Conservation (phyloP, 2,888 invertebrate species). For the Minunthozetes semirufus region DNA sequence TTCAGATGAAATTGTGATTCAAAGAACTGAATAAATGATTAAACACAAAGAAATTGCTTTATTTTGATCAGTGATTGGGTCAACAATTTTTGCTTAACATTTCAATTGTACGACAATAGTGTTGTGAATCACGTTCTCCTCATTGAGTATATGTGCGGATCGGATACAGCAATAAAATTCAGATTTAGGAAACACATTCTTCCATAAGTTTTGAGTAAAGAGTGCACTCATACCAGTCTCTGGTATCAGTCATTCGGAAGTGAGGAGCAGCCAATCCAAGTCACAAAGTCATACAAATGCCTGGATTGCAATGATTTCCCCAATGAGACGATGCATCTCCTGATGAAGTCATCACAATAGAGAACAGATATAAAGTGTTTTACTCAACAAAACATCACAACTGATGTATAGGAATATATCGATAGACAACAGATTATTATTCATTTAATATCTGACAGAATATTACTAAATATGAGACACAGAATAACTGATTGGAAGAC, state of each 20-base stretch:
- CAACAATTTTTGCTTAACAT: background rate
- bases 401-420: background rate
- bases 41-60: background rate
- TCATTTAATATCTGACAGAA: too few relatives aligned
- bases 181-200: background rate
- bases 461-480: too few relatives aligned
- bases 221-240: slow-evolving; percentile 14
- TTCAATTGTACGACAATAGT: background rate
- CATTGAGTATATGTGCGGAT: background rate
- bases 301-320: slow-evolving; percentile 15
- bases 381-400: background rate
- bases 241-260: slow-evolving; percentile 3
- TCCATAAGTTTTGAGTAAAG: slow-evolving; percentile 8
- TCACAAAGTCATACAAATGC: background rate
- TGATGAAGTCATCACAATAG: slow-evolving; percentile 30
- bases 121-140: background rate
- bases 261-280: slow-evolving; percentile 15
- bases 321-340: slow-evolving; percentile 3
- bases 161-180: slow-evolving; percentile 2
- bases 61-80: background rate
- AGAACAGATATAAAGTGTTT: background rate
- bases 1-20: background rate
- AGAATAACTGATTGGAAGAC: too few relatives aligned
- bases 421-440: background rate
- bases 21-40: background rate